A percentile compares a stretch with the other conserved stretches of the same genome.
Evolutionary conservation across 2,113 vertebrate genomes (phyloP).

Genomic region (Cyprinodon tularosa): DNA sequence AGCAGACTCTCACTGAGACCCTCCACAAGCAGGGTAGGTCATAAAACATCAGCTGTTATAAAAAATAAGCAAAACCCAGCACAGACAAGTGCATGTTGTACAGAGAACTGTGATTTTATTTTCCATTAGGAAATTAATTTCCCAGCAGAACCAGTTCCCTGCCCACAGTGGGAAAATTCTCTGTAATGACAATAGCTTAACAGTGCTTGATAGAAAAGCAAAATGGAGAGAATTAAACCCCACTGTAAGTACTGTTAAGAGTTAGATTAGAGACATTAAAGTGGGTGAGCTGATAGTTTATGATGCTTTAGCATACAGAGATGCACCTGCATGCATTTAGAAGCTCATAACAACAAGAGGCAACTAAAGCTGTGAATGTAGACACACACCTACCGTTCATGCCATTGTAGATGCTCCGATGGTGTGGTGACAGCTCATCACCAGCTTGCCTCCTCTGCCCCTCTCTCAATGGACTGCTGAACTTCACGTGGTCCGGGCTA

Average conservation of each 20-base stretch:
- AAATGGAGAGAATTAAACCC: not conserved
- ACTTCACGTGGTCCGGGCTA: constrained; percentile 86
- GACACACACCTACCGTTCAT: constrained; percentile 85
- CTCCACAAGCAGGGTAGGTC: no score
- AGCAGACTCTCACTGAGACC: no score
- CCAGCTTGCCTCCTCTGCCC: constrained; percentile 86
- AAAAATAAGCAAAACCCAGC: no score
- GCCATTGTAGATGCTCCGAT: constrained; percentile 88
- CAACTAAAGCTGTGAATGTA: not conserved
- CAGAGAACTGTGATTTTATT: not conserved
- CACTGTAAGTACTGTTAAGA: not conserved
- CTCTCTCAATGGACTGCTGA: constrained; percentile 84
- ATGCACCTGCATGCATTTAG: not conserved
- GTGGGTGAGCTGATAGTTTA: not conserved
- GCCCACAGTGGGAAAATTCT: not conserved
- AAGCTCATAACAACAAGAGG: not conserved
- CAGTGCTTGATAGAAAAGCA: not conserved
- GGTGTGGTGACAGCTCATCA: constrained; percentile 88
- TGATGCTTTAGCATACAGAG: not conserved
- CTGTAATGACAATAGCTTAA: not conserved
- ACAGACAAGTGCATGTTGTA: not conserved
- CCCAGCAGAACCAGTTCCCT: not conserved
- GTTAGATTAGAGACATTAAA: not conserved
- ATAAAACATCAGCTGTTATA: no score
- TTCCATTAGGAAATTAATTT: not conserved